Evolutionary conservation across 2,888 invertebrate species (phyloP).

Genomic region (Atherix ibis): DNA sequence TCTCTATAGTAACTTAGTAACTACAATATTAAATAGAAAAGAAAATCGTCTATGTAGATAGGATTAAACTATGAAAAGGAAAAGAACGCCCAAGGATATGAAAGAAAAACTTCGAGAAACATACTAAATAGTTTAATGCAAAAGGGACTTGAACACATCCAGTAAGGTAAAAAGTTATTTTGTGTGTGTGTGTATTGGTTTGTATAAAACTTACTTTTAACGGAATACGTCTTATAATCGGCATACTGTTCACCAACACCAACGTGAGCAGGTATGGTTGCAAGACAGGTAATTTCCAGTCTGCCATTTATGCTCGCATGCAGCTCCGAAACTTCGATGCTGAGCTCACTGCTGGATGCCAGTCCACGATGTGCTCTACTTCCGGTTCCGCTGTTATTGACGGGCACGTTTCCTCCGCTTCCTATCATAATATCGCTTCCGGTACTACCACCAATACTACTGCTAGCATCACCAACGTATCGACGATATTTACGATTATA

Average conservation of each 20-base stretch:
- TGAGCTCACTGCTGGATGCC: constrained; percentile 49
- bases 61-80: too few relatives aligned
- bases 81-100: too few relatives aligned
- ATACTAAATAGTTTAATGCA: too few relatives aligned
- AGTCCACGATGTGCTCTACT: constrained; percentile 22
- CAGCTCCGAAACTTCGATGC: constrained; percentile 55
- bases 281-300: constrained; percentile 56
- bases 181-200: too few relatives aligned
- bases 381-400: constrained; percentile 11
- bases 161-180: too few relatives aligned
- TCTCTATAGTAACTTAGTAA: too few relatives aligned
- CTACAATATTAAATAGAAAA: too few relatives aligned
- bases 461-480: constrained; percentile 11
- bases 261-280: constrained; percentile 62
- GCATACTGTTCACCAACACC: constrained; percentile 56
- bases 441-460: constrained; percentile 3
- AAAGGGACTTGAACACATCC: too few relatives aligned
- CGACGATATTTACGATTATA: constrained; percentile 29
- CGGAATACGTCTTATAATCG: constrained; percentile 54
- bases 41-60: too few relatives aligned
- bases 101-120: too few relatives aligned
- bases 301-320: constrained; percentile 53
- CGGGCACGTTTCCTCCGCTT: not conserved
- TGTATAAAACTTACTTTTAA: constrained; percentile 58
- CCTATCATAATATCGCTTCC: constrained; percentile 9